Evolutionary conservation across 2,888 invertebrate genomes (phyloP).

Genomic region (Tipula unca): DNA sequence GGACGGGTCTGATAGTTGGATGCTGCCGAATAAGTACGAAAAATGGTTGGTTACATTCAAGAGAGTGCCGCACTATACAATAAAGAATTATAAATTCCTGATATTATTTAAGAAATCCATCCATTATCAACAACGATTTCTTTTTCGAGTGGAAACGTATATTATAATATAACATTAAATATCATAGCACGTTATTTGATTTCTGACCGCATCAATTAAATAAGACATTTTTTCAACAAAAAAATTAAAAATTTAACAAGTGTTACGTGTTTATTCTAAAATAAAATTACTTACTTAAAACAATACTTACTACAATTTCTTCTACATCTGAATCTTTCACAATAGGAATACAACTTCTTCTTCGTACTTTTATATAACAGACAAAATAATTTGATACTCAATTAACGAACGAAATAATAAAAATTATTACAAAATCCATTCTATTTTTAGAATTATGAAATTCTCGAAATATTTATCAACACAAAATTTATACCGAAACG

Average conservation of each 20-base stretch:
- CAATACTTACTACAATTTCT: neutral
- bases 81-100: no score
- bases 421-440: neutral
- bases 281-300: neutral
- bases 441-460: constrained; percentile 8
- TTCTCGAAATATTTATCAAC: neutral
- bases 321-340: neutral
- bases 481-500: neutral
- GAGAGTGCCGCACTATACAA: no score
- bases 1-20: no score
- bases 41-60: no score
- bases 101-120: no score
- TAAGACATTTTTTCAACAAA: neutral
- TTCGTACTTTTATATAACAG: neutral
- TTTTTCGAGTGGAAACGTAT: no score
- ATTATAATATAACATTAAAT: no score
- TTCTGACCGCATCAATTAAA: no score
- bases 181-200: no score
- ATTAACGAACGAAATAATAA: neutral
- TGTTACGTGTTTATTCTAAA: neutral
- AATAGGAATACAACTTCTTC: neutral
- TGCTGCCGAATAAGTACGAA: no score
- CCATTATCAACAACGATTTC: no score
- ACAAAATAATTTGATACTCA: neutral
- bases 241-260: neutral